Evolutionary conservation across 1,140 invertebrate species (phyloP), one percentile per base, ranked within the genome.

Genomic region (Tetragnatha versicolor): DNA sequence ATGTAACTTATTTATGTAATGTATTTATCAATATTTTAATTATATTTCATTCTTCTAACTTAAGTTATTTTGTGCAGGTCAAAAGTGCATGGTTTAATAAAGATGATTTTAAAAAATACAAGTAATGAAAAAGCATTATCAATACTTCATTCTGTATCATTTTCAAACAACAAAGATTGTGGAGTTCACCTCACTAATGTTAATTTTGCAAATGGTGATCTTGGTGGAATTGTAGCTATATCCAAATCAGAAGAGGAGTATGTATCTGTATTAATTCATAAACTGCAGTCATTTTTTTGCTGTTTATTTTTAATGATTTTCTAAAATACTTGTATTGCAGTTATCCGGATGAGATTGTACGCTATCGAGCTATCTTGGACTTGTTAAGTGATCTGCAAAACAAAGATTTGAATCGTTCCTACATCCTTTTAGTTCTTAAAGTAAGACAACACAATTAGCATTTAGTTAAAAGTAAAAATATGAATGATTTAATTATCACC

Each of bases 321-420:
- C n/a, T n/a, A n/a, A n/a, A n/a, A n/a, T n/a, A n/a, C n/a, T 72
- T 25, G 29, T 68, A n/a, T 73, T 60, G 20, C 6, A 73, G 69
- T 12, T 35, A 42, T 45, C 9, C 37, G 25, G 35, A 45, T 55
- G 55, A 60, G 60, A 58, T 60, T 17, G 29, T 35, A 33, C 33
- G 53, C 31, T 77, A 45, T 42, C 73, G 33, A 42, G 45, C 45
- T n/a, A 63, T 66, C 42, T 33, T 77, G 9, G 73, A 53, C 42
- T n/a, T 77, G 22, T 10, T 77, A 10, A 65, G 31, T 37, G 73
- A 77, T 14, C 6, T 77, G 2, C 60, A 77, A 20, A 77, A 77
- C 10, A 77, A 77, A 22, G 35, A 66, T 20, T 20, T 77, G 20
- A 77, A 77, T 31, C 27, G 73, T 45, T 77, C 61, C n/a, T 77